Evolutionary conservation across 2,888 invertebrate genomes (phyloP).

Genomic region (Pterostichus madidus): DNA sequence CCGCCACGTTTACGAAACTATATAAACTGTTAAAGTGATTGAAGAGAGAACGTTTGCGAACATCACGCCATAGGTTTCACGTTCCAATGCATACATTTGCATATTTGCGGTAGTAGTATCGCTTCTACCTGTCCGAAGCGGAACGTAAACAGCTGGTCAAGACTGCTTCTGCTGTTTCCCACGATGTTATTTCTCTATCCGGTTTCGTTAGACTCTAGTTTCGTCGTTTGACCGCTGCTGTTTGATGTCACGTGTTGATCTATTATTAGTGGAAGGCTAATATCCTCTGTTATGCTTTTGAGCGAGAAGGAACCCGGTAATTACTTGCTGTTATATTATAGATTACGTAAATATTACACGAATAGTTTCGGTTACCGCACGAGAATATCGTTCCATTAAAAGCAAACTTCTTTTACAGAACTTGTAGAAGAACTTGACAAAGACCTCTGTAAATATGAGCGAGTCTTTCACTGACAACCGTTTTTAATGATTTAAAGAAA

Average conservation of each 20-base stretch:
- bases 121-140: constrained; percentile 40
- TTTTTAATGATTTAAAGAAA: no score
- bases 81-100: constrained; percentile 63
- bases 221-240: background rate
- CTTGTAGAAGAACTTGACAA: no score
- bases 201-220: no score
- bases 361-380: no score
- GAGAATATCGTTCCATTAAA: no score
- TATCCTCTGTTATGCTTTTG: constrained; percentile 2
- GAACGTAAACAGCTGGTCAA: constrained; percentile 57
- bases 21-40: constrained; percentile 14
- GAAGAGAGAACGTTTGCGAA: constrained; percentile 29
- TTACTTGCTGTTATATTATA: no score
- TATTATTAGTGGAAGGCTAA: constrained; percentile 3
- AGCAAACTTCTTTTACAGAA: no score
- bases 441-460: no score
- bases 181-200: background rate
- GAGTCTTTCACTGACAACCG: no score
- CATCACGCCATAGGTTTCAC: background rate
- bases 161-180: constrained; percentile 21
- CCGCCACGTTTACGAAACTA: no score
- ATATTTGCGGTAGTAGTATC: constrained; percentile 46
- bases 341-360: no score
- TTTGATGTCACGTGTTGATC: background rate
- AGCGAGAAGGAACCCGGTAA: no score